These are phyloP conservation scores for Synergus umbraculus DNA, from an alignment of 2,888 invertebrate genomes.

Conservation along the genomic window DNA sequence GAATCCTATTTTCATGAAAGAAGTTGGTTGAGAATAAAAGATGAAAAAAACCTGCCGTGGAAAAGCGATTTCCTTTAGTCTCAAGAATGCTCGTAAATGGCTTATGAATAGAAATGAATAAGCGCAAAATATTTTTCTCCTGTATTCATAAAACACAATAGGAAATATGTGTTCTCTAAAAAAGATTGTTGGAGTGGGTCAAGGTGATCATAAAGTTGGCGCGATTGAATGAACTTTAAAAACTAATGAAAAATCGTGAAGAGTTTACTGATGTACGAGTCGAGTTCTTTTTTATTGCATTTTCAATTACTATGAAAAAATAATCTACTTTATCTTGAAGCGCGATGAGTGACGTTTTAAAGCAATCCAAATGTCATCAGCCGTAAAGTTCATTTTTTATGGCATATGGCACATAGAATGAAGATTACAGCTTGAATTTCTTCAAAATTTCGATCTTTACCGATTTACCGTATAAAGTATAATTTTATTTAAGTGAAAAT, in stretches of 20 bases:
- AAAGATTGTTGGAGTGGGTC: neutral
- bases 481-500: neutral
- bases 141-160: neutral
- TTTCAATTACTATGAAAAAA: neutral
- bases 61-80: neutral
- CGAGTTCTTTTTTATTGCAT: neutral
- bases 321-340: conserved; percentile 19
- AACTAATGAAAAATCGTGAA: neutral
- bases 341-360: neutral
- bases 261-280: neutral
- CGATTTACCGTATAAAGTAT: neutral
- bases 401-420: neutral
- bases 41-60: neutral
- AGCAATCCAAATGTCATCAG: neutral
- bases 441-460: neutral
- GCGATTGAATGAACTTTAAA: neutral
- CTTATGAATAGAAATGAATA: neutral
- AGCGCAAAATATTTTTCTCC: neutral
- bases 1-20: neutral
- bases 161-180: neutral
- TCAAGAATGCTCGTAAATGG: neutral
- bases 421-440: neutral
- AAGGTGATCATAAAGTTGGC: neutral
- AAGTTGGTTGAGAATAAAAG: neutral
- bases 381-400: conserved; percentile 9